Evolutionary conservation across 53 echinoderm and acorn worm genomes (phyloP).

Genomic region (Luidia sarsii): DNA sequence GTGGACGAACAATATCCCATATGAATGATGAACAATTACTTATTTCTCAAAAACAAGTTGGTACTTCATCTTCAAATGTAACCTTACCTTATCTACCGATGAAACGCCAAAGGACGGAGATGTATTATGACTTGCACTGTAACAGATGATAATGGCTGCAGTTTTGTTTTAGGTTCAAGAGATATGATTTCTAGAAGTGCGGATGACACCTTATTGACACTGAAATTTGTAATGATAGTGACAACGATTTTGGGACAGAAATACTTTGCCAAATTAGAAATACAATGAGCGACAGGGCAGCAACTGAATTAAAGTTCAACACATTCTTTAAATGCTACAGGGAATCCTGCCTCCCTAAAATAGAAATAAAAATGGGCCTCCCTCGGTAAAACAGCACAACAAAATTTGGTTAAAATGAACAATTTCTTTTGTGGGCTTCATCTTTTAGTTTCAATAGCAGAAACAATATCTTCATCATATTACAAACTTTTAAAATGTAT

Average conservation of each 20-base stretch:
- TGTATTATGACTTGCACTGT: slow-evolving; percentile 33
- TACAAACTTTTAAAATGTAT: not conserved
- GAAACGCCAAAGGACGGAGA: slow-evolving; percentile 22
- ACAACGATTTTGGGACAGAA: not conserved
- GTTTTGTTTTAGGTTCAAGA: slow-evolving; percentile 30
- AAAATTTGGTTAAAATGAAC: slow-evolving; percentile 15
- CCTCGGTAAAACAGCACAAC: not conserved
- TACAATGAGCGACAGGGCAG: slow-evolving; percentile 17
- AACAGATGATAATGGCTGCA: slow-evolving; percentile 6
- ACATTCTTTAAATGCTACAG: not conserved
- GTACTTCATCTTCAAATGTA: not conserved
- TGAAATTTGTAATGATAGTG: slow-evolving; percentile 21
- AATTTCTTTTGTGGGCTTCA: slow-evolving; percentile 27
- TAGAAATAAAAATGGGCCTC: slow-evolving; percentile 2
- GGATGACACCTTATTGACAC: slow-evolving; percentile 15
- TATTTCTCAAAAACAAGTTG: slow-evolving; percentile 13
- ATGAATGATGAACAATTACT: slow-evolving; percentile 34
- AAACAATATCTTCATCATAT: slow-evolving; percentile 16
- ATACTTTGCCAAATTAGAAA: slow-evolving; percentile 21
- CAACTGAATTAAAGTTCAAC: slow-evolving; percentile 12
- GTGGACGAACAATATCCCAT: slow-evolving; percentile 10
- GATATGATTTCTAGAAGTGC: slow-evolving; percentile 36
- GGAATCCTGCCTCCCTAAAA: not conserved
- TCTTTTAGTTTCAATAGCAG: slow-evolving; percentile 25
- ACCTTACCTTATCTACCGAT: slow-evolving; percentile 11